Evolutionary conservation across 2,113 vertebrate species (phyloP), one percentile per base, ranked within the genome.

Genomic region (Fukomys damarensis): DNA sequence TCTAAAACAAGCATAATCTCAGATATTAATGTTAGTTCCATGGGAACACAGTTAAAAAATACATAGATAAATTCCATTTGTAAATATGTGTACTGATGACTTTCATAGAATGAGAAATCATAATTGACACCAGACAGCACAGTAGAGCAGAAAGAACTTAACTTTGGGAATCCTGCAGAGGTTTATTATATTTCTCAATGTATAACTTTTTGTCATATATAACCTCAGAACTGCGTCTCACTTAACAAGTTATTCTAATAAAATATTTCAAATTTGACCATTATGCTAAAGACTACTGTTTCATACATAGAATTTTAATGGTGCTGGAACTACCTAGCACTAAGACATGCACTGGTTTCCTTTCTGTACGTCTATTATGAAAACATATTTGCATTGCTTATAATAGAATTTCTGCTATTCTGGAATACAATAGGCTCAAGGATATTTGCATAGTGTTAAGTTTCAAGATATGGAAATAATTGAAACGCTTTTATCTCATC

Each of bases 1-100:
- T 94, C 13, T 79, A 88, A 43, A 95, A 83, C 56, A 88, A 93
- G 49, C 61, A 94, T 58, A 93, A 93, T 70, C n/a, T 91, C 65
- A 22, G 5, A 93, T 82, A 92, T 52, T 87, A 79, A 66, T 66
- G 58, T 66, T 88, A 81, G 43, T 6, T 86, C 14, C 11, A 56
- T 59, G 83, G 49, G 86, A 86, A 72, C 70, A 54, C 74, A 85
- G 14, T 76, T 89, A 35, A 86, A 79, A 88, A 2, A 92, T 72
- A 76, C 83, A 79, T 58, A 70, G 41, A 63, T 85, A 92, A 65
- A 61, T 88, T 94, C 52, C 85, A 30, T 49, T 7, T 77, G 74
- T 77, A 32, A 77, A 19, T 7, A 77, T 49, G 16, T 30, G 41
- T 77, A 35, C 32, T 52, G 52, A 35, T 7, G 41, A 35, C 20